Conservation (phyloP, 1,140 invertebrate genomes). For the Drosophila parabipectinata region DNA sequence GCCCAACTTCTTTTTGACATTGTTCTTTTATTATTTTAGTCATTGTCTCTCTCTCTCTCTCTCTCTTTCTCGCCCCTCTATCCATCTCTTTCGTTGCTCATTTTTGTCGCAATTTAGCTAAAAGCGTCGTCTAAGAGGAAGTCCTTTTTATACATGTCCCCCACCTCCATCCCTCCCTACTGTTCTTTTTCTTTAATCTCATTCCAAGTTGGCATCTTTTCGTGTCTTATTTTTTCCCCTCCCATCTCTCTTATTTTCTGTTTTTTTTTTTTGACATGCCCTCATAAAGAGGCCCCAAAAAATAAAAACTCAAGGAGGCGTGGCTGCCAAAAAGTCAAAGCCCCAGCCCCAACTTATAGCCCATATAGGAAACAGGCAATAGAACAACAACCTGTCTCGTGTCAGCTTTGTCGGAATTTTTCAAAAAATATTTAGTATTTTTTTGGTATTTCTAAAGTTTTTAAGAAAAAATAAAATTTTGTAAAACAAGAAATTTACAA, state of each 20-base stretch:
- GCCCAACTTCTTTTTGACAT: conserved; percentile 73
- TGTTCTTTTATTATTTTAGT: conserved; percentile 81
- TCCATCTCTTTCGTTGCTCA: conserved; percentile 44
- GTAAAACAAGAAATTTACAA: too few species aligned
- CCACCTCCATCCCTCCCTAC: neutral
- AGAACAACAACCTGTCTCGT: neutral
- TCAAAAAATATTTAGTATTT: too few species aligned
- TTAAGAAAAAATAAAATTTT: neutral
- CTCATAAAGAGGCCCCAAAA: conserved; percentile 25
- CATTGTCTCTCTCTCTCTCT: conserved; percentile 21
- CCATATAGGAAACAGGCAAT: conserved; percentile 12
- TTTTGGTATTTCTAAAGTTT: neutral
- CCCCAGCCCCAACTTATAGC: neutral
- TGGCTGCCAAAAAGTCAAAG: conserved; percentile 3
- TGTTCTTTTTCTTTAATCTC: conserved; percentile 29
- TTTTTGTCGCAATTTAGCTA: conserved; percentile 82
- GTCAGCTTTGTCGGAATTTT: too few species aligned
- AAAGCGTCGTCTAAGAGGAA: conserved; percentile 81
- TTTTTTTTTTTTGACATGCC: conserved; percentile 36
- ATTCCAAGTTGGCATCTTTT: conserved; percentile 32
- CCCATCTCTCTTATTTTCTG: conserved; percentile 27
- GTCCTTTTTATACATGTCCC: conserved; percentile 72
- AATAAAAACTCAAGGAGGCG: conserved; percentile 16
- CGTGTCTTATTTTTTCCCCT: conserved; percentile 3
- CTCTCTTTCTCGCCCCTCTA: neutral